Evolutionary conservation across 2,888 invertebrate genomes (phyloP), one percentile per base, ranked within the genome.

Genomic region (Nomada fucata): DNA sequence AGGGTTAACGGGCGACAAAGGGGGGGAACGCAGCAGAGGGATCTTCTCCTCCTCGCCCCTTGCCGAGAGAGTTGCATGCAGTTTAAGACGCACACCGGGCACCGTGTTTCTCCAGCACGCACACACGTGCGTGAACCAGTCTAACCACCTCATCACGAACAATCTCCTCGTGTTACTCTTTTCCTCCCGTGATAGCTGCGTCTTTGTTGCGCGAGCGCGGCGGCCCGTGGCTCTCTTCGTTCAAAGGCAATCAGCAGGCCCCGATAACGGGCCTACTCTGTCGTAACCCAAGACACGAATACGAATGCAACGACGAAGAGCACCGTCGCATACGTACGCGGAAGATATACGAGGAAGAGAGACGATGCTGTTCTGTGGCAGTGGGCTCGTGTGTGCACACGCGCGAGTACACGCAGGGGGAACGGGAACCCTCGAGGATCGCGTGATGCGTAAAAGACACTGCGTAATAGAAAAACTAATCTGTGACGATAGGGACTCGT

Each of bases 241-340:
- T 89, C 89, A 89, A 87, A 89, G 90, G 92, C 92, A 93, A 92
- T 93, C 92, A 93, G 92, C 92, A 88, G 92, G 91, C 91, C 91
- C 91, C 92, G 93, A 93, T 93, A 93, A 93, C 93, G 92, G 93
- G 91, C 91, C 92, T 89, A 89, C 90, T 90, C 92, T 93, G 93
- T 93, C 93, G 92, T 92, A 93, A 93, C 85, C 94, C 95, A 76
- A 95, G 94, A 91, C 95, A 95, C 91, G 93, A 94, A 91, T 95
- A 94, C 91, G 94, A 94, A 67, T 83, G 83, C 89, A 83, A 77
- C 86, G 84, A 79, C 86, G 83, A 79, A 72, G 80, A 89, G 84
- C 83, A 86, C 83, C 64, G 29, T 70, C 47, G 26, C 42, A 60
- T 74, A 59, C 53, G 42, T 53, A 47, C 76, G 69, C 57, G 78